Conservation (phyloP, 2,113 vertebrate species). For the Platysteira castanea region DNA sequence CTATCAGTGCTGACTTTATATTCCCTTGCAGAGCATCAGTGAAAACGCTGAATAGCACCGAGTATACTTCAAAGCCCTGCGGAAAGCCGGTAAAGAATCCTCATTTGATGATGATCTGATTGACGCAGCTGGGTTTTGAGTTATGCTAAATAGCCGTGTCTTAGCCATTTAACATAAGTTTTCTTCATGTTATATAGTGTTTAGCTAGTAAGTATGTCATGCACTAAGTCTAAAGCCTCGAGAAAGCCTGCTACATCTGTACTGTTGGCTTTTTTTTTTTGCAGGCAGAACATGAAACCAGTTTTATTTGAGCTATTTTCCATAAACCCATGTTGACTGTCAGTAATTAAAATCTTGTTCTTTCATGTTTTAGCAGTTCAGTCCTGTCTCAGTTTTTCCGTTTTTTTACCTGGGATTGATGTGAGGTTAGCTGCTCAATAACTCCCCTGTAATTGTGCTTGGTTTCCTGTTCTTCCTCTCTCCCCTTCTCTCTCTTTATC, state of each 20-base stretch:
- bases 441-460: slow-evolving; percentile 1
- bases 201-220: slow-evolving; percentile 35
- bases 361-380: slow-evolving; percentile 41
- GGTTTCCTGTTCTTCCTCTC: slow-evolving; percentile 34
- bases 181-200: slow-evolving; percentile 29
- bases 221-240: slow-evolving; percentile 15
- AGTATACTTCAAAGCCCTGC: slow-evolving; percentile 42
- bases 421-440: slow-evolving; percentile 28
- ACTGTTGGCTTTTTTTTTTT: slow-evolving; percentile 7
- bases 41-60: slow-evolving; percentile 45
- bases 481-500: background rate
- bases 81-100: slow-evolving; percentile 38
- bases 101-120: slow-evolving; percentile 56
- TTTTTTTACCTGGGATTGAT: slow-evolving; percentile 36
- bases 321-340: slow-evolving; percentile 36
- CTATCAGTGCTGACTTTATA: slow-evolving; percentile 48
- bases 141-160: slow-evolving; percentile 44
- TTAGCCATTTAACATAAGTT: slow-evolving; percentile 44
- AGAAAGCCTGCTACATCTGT: slow-evolving; percentile 35
- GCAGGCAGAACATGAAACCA: slow-evolving; percentile 30
- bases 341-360: slow-evolving; percentile 57
- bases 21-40: slow-evolving; percentile 38
- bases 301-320: slow-evolving; percentile 39
- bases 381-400: slow-evolving; percentile 33
- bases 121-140: slow-evolving; percentile 54